A percentile compares a stretch with the other conserved stretches of the same genome.
Evolutionary conservation across 2,797 vertebrate species (phyloP).

Genomic region (Sylvilagus floridanus): DNA sequence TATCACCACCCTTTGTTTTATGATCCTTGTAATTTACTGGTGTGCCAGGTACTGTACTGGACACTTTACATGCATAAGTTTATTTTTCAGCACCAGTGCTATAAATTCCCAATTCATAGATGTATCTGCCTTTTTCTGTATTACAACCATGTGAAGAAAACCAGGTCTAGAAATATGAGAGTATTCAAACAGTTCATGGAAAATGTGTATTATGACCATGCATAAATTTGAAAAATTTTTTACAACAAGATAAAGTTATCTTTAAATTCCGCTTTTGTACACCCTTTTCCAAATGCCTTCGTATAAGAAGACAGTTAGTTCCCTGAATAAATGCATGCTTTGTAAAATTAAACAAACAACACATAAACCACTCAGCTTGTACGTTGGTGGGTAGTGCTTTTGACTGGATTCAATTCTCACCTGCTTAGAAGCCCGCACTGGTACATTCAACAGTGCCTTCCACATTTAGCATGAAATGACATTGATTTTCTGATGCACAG

Average conservation of each 20-base stretch:
- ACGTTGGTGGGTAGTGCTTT: background rate
- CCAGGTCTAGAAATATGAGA: background rate
- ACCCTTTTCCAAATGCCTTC: no score
- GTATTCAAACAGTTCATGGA: no score
- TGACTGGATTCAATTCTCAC: background rate
- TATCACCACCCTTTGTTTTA: slow-evolving; percentile 5
- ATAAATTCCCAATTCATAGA: background rate
- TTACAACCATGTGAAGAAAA: background rate
- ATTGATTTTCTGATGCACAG: background rate
- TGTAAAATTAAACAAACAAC: background rate
- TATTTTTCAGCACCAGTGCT: background rate
- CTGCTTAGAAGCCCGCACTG: background rate
- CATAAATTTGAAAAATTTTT: no score
- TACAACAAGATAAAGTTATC: no score
- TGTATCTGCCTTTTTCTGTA: background rate
- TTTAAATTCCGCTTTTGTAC: no score
- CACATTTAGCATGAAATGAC: background rate
- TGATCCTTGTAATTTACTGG: slow-evolving; percentile 3
- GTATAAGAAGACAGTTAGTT: background rate
- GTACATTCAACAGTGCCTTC: background rate
- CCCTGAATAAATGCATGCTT: background rate
- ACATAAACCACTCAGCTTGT: background rate
- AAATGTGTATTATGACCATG: no score
- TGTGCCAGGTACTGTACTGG: background rate
- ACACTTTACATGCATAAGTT: background rate